Conservation (phyloP, 2,888 invertebrate species). For the Drosophila tripunctata region DNA sequence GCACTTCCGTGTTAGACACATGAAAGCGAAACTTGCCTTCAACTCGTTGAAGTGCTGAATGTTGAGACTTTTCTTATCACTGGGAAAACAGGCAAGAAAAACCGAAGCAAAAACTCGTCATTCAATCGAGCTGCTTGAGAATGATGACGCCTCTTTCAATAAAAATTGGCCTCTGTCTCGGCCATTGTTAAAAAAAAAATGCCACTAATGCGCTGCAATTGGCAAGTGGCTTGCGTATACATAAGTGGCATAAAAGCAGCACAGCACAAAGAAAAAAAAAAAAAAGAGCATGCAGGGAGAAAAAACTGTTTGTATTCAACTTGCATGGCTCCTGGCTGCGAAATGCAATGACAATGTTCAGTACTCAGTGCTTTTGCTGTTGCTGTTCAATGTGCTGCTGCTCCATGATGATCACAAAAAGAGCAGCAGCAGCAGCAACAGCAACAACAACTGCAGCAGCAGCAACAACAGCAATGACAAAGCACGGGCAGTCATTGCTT, state of each 20-base stretch:
- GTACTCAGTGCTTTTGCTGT: constrained; percentile 22
- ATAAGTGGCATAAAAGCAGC: constrained; percentile 41
- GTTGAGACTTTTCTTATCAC: constrained; percentile 39
- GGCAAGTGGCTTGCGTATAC: constrained; percentile 52
- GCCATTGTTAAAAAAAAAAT: constrained; percentile 64
- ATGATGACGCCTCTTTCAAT: constrained; percentile 54
- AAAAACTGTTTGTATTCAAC: constrained; percentile 22
- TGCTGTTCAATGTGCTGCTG: constrained; percentile 70
- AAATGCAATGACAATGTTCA: constrained; percentile 65
- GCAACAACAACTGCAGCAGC: no score
- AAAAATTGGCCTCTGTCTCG: constrained; percentile 68
- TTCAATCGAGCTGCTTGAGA: constrained; percentile 18
- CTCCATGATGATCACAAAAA: constrained; percentile 57
- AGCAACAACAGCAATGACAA: constrained; percentile 33
- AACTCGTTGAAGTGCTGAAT: not conserved
- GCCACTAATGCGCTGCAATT: constrained; percentile 68
- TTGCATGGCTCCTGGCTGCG: constrained; percentile 19
- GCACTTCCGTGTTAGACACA: no score
- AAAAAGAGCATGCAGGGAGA: no score
- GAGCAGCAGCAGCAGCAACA: constrained; percentile 14
- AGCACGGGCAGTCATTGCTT: constrained; percentile 67
- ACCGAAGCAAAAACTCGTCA: constrained; percentile 29
- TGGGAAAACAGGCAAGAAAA: constrained; percentile 23
- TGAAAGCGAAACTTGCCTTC: no score
- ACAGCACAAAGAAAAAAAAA: constrained; percentile 27